Evolutionary conservation across 2,888 invertebrate species (phyloP).

Genomic region (Campaea margaritaria): DNA sequence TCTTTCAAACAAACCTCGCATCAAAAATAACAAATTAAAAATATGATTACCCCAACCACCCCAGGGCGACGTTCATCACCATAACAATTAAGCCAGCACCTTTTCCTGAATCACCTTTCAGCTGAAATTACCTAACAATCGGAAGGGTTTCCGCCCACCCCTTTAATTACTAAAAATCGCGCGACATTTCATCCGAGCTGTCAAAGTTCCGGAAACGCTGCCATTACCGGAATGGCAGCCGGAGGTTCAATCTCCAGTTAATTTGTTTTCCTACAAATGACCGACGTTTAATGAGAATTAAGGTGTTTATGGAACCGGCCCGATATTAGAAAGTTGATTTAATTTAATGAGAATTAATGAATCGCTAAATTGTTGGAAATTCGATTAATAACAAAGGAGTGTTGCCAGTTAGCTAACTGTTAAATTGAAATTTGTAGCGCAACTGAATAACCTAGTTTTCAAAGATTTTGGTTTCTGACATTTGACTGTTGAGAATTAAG

Average conservation of each 20-base stretch:
- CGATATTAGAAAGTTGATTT: conserved; percentile 70
- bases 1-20: neutral
- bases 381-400: conserved; percentile 58
- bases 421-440: conserved; percentile 38
- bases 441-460: conserved; percentile 26
- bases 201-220: conserved; percentile 73
- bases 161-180: conserved; percentile 82
- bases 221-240: conserved; percentile 71
- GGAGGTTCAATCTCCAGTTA: conserved; percentile 64
- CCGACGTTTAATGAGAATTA: conserved; percentile 75
- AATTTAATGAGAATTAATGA: conserved; percentile 70
- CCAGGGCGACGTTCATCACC: conserved; percentile 37
- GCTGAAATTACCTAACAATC: conserved; percentile 37
- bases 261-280: conserved; percentile 79
- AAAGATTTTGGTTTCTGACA: conserved; percentile 1
- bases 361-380: conserved; percentile 59
- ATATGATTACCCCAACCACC: conserved; percentile 13
- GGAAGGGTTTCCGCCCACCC: conserved; percentile 49
- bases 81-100: conserved; percentile 39
- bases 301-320: conserved; percentile 76
- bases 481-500: neutral
- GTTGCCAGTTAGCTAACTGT: conserved; percentile 34
- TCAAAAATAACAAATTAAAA: conserved; percentile 29
- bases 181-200: conserved; percentile 81
- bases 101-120: conserved; percentile 37